These are phyloP conservation scores for Brenthis daphne DNA, from an alignment of 2,888 invertebrate species.

Conservation along the genomic window DNA sequence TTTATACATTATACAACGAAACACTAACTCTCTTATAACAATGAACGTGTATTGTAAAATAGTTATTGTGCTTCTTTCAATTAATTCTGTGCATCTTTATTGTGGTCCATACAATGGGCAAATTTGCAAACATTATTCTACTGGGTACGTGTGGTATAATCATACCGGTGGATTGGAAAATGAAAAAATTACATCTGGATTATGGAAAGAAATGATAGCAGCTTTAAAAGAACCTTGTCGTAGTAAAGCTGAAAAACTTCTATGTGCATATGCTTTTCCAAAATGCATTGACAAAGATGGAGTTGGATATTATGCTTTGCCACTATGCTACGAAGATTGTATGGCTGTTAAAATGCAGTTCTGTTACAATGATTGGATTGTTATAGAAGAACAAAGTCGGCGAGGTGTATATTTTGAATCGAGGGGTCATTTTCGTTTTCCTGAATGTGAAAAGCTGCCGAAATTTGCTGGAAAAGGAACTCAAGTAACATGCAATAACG, in stretches of 20 bases:
- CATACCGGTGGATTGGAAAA: slow-evolving; percentile 89
- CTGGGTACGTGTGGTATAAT: slow-evolving; percentile 90
- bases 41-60: slow-evolving; percentile 64
- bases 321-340: slow-evolving; percentile 96
- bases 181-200: slow-evolving; percentile 90
- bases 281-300: slow-evolving; percentile 88
- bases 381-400: slow-evolving; percentile 93
- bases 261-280: slow-evolving; percentile 96
- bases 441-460: slow-evolving; percentile 92
- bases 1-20: slow-evolving; percentile 57
- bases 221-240: slow-evolving; percentile 91
- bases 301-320: slow-evolving; percentile 85
- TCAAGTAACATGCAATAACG: slow-evolving; percentile 89
- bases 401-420: slow-evolving; percentile 90
- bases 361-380: slow-evolving; percentile 96
- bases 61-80: slow-evolving; percentile 64
- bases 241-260: slow-evolving; percentile 92
- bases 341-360: slow-evolving; percentile 94
- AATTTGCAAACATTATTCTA: slow-evolving; percentile 87
- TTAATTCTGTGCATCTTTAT: slow-evolving; percentile 84
- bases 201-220: slow-evolving; percentile 93
- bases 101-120: slow-evolving; percentile 94
- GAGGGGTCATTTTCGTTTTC: slow-evolving; percentile 93
- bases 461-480: slow-evolving; percentile 85
- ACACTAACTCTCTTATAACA: slow-evolving; percentile 55